Conservation (phyloP, 2,113 vertebrate genomes). For the Oreochromis niloticus region DNA sequence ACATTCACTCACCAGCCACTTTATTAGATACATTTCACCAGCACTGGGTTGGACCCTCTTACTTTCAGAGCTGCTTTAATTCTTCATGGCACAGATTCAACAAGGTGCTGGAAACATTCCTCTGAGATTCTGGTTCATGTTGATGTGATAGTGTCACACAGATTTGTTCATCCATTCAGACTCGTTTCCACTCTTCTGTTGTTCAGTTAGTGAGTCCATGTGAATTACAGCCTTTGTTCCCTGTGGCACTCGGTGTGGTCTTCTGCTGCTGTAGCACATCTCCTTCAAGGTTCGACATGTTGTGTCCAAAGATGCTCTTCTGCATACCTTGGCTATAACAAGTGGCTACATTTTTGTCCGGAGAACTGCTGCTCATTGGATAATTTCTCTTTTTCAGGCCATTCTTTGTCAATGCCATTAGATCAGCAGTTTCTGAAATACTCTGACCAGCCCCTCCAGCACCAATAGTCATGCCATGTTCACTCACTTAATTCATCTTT, state of each 20-base stretch:
- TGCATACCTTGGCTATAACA: not conserved
- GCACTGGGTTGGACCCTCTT: not conserved
- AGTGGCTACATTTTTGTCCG: not conserved
- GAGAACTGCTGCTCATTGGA: not conserved
- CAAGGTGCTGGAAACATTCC: not conserved
- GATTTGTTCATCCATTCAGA: not conserved
- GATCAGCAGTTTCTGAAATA: not conserved
- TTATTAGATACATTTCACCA: not conserved
- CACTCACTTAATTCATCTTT: not conserved
- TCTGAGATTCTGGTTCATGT: not conserved
- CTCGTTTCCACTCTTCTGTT: not conserved
- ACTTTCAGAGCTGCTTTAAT: not conserved
- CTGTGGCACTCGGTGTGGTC: not conserved
- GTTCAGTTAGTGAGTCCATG: not conserved
- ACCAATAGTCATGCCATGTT: not conserved
- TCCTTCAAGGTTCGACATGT: not conserved
- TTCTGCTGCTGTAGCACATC: not conserved
- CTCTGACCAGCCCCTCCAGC: not conserved
- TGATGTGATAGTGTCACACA: not conserved
- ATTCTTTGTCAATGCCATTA: not conserved
- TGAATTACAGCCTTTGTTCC: not conserved
- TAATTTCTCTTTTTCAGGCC: not conserved
- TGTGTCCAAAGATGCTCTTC: not conserved
- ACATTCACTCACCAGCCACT: not conserved
- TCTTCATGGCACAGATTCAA: not conserved